Conservation (phyloP, 2,888 invertebrate genomes). For the Dryobota labecula region DNA sequence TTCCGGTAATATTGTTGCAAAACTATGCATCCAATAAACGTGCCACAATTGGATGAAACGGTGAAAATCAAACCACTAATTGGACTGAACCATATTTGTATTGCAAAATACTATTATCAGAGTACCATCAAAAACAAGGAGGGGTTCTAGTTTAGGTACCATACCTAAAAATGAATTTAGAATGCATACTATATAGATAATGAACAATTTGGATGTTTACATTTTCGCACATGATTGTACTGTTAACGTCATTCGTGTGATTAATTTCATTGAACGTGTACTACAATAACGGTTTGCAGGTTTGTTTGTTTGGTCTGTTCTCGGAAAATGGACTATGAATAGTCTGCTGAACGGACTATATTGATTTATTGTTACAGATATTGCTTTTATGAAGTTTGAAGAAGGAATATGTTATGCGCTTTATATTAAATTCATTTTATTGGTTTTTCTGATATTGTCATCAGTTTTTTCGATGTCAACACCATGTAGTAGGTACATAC, state of each 20-base stretch:
- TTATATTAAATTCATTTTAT: slow-evolving; percentile 5
- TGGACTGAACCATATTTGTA: background rate
- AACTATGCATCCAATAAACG: slow-evolving; percentile 5
- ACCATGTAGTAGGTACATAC: background rate
- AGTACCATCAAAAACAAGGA: background rate
- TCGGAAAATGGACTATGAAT: slow-evolving; percentile 30
- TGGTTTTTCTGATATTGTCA: slow-evolving; percentile 3
- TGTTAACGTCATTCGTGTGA: slow-evolving; percentile 39
- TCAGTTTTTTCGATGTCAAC: slow-evolving; percentile 2
- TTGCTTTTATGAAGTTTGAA: slow-evolving; percentile 6
- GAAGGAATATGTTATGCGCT: slow-evolving; percentile 7
- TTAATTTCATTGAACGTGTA: slow-evolving; percentile 41
- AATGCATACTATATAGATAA: slow-evolving; percentile 4
- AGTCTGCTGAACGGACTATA: slow-evolving; percentile 7
- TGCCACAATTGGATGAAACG: background rate
- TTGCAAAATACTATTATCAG: background rate
- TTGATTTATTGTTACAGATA: slow-evolving; percentile 21
- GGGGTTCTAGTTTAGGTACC: background rate
- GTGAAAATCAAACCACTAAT: slow-evolving; percentile 5
- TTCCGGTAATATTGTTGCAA: background rate
- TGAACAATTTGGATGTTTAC: slow-evolving; percentile 9
- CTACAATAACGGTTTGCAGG: slow-evolving; percentile 28
- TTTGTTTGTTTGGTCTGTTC: slow-evolving; percentile 43
- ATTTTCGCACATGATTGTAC: slow-evolving; percentile 40
- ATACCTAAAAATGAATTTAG: background rate